Evolutionary conservation across 2,797 vertebrate species (phyloP).

Genomic region (Enteromius afrohamiltoni): DNA sequence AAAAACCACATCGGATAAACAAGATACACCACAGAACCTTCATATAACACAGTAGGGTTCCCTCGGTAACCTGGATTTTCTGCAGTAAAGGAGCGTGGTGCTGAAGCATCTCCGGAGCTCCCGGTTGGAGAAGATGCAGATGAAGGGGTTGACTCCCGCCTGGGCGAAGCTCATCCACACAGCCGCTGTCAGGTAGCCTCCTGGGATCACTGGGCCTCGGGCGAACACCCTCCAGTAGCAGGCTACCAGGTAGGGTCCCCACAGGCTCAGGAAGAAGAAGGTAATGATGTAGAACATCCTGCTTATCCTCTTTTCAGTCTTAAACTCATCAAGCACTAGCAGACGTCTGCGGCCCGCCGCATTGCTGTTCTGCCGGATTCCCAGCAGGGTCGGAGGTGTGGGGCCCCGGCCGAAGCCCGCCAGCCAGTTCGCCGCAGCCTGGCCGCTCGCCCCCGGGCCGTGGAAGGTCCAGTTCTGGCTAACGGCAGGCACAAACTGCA

Average conservation of each 20-base stretch:
- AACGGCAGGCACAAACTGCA: slow-evolving; percentile 99
- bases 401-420: slow-evolving; percentile 98
- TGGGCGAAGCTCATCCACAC: slow-evolving; percentile 99
- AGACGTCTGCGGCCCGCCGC: slow-evolving; percentile 95
- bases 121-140: slow-evolving; percentile 99
- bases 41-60: slow-evolving; percentile 99
- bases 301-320: slow-evolving; percentile 99
- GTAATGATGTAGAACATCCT: slow-evolving; percentile 99
- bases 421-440: slow-evolving; percentile 99
- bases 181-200: slow-evolving; percentile 97
- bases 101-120: slow-evolving; percentile 99
- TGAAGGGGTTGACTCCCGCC: slow-evolving; percentile 99
- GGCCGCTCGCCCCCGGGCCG: slow-evolving; percentile 95
- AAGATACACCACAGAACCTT: slow-evolving; percentile 74
- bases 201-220: slow-evolving; percentile 93
- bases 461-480: slow-evolving; percentile 99
- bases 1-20: slow-evolving; percentile 61
- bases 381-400: slow-evolving; percentile 96
- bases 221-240: slow-evolving; percentile 99
- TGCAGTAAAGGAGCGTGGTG: slow-evolving; percentile 99
- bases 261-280: slow-evolving; percentile 98
- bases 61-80: slow-evolving; percentile 99
- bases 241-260: slow-evolving; percentile 98
- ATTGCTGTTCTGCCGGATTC: slow-evolving; percentile 97
- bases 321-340: slow-evolving; percentile 98